These are phyloP conservation scores for Drosophila lacteicornis DNA, from an alignment of 1,140 invertebrate genomes.

Conservation along the genomic window DNA sequence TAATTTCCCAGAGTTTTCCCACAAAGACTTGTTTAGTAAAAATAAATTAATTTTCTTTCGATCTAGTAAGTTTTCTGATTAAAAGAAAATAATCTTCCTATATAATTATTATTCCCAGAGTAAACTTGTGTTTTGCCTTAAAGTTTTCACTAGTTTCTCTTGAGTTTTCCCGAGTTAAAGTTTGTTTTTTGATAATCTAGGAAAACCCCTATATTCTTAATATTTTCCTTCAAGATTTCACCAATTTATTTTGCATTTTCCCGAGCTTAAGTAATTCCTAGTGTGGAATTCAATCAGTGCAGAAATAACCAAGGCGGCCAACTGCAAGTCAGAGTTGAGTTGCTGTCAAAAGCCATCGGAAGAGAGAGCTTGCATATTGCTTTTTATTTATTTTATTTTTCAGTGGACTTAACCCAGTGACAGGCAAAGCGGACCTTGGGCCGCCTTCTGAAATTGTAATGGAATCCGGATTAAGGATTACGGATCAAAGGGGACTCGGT, in stretches of 20 bases:
- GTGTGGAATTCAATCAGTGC: conserved; percentile 31
- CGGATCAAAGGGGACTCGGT: conserved; percentile 35
- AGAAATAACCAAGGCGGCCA: conserved; percentile 7
- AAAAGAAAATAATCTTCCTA: too few species aligned
- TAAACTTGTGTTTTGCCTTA: too few species aligned
- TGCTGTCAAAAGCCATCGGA: conserved; percentile 2
- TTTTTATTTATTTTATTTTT: conserved; percentile 16
- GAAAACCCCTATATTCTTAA: too few species aligned
- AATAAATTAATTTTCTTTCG: too few species aligned
- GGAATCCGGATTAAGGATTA: conserved; percentile 65
- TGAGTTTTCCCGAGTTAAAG: too few species aligned
- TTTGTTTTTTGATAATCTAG: too few species aligned
- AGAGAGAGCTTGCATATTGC: conserved; percentile 16
- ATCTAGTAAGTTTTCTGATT: too few species aligned
- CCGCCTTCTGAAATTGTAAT: conserved; percentile 62
- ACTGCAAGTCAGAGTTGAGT: conserved; percentile 15
- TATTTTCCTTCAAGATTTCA: neutral
- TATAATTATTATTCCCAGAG: too few species aligned
- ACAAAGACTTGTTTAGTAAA: neutral
- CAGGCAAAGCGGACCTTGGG: neutral
- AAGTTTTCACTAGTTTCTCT: too few species aligned
- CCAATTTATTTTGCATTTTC: neutral
- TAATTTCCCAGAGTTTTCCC: too few species aligned
- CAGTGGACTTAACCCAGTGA: conserved; percentile 30
- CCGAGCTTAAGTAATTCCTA: neutral